Conservation (phyloP, 2,888 invertebrate species). For the Orthosia gracilis region DNA sequence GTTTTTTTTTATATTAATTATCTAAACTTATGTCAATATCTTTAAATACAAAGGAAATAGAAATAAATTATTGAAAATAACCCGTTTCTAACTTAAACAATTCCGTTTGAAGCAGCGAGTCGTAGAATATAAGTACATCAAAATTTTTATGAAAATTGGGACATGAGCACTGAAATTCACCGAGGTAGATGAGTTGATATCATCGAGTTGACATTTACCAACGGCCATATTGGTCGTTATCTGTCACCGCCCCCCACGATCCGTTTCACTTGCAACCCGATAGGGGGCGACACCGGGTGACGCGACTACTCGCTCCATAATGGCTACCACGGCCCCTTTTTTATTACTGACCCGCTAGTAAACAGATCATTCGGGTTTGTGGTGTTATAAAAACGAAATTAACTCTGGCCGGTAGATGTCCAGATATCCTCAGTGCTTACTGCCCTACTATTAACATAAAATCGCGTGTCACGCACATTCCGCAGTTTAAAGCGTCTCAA, state of each 20-base stretch:
- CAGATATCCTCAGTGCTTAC: conserved; percentile 84
- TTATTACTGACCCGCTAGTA: conserved; percentile 91
- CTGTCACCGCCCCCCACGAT: conserved; percentile 89
- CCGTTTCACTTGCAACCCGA: conserved; percentile 90
- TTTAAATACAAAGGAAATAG: background rate
- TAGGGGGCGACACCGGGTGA: conserved; percentile 88
- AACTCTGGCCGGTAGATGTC: conserved; percentile 88
- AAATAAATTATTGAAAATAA: conserved; percentile 13
- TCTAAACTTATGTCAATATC: background rate
- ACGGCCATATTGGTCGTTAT: conserved; percentile 88
- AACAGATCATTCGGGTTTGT: conserved; percentile 91
- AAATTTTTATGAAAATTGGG: conserved; percentile 32
- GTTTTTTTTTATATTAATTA: background rate
- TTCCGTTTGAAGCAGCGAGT: conserved; percentile 8
- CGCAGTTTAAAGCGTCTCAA: conserved; percentile 78
- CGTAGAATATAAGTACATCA: conserved; percentile 15
- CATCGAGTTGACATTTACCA: conserved; percentile 85
- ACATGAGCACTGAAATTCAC: conserved; percentile 46
- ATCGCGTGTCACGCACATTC: conserved; percentile 81
- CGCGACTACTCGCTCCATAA: conserved; percentile 86
- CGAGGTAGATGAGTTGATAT: conserved; percentile 66
- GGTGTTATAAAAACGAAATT: conserved; percentile 91
- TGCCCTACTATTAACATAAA: conserved; percentile 84
- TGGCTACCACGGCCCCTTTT: conserved; percentile 90
- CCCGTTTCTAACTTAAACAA: conserved; percentile 20